These are phyloP conservation scores for Trematocara zebra DNA, from an alignment of 2,113 vertebrate genomes.

Conservation along the genomic window DNA sequence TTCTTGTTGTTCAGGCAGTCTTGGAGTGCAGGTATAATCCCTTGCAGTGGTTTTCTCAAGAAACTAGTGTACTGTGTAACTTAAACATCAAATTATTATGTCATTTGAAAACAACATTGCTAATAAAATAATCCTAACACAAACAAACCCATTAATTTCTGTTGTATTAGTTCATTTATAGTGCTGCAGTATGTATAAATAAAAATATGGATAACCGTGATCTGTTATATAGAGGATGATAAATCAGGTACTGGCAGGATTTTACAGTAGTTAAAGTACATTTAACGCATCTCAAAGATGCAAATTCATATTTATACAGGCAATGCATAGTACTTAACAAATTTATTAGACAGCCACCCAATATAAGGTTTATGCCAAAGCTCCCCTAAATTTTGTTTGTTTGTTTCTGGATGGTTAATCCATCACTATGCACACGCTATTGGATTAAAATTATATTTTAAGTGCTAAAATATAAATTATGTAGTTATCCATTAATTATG, in stretches of 20 bases:
- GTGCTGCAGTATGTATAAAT: not conserved
- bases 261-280: not conserved
- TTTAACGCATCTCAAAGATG: not conserved
- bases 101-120: not conserved
- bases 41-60: not conserved
- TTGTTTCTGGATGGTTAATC: not conserved
- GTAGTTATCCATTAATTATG: not conserved
- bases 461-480: not conserved
- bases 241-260: not conserved
- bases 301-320: not conserved
- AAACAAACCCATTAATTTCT: fast-evolving
- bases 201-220: not conserved
- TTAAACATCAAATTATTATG: not conserved
- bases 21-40: not conserved
- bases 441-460: not conserved
- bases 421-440: fast-evolving
- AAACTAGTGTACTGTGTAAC: not conserved
- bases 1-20: not conserved
- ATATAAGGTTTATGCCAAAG: too few species aligned
- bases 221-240: not conserved
- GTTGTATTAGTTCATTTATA: not conserved
- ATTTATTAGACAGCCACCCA: not conserved
- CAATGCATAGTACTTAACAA: not conserved
- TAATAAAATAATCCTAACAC: not conserved
- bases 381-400: not conserved